A percentile compares a stretch with the other conserved stretches of the same genome.
Evolutionary conservation across 2,888 invertebrate species (phyloP).

Genomic region (Agrotis puta): DNA sequence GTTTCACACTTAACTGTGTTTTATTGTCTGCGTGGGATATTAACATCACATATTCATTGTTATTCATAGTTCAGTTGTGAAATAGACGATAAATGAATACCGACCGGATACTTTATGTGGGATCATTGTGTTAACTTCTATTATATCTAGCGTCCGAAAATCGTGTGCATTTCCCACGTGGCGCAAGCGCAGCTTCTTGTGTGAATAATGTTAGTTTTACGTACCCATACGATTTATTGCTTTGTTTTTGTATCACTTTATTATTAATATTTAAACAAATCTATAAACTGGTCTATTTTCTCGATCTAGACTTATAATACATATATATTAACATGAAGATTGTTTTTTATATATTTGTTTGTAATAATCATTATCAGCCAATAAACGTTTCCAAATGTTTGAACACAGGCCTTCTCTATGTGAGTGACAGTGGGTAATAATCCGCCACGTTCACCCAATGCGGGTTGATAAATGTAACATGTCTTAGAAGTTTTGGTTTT

Average conservation of each 20-base stretch:
- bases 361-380: too few relatives aligned
- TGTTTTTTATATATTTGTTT: too few relatives aligned
- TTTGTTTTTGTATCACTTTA: conserved; percentile 9
- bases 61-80: conserved; percentile 31
- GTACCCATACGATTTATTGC: conserved; percentile 26
- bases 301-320: too few relatives aligned
- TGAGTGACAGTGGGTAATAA: too few relatives aligned
- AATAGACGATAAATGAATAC: conserved; percentile 18
- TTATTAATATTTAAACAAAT: conserved; percentile 10
- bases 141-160: conserved; percentile 28
- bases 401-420: too few relatives aligned
- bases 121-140: conserved; percentile 29
- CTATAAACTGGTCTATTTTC: neutral
- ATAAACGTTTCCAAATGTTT: too few relatives aligned
- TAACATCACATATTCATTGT: conserved; percentile 28
- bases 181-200: conserved; percentile 35
- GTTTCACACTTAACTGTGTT: conserved; percentile 24
- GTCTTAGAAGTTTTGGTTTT: too few relatives aligned
- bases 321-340: too few relatives aligned
- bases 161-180: conserved; percentile 32
- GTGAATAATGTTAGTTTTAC: conserved; percentile 8
- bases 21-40: conserved; percentile 30
- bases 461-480: too few relatives aligned
- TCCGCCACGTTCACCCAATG: too few relatives aligned
- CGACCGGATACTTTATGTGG: conserved; percentile 20